Evolutionary conservation across 2,888 invertebrate species (phyloP).

Genomic region (Tetropium fuscum): DNA sequence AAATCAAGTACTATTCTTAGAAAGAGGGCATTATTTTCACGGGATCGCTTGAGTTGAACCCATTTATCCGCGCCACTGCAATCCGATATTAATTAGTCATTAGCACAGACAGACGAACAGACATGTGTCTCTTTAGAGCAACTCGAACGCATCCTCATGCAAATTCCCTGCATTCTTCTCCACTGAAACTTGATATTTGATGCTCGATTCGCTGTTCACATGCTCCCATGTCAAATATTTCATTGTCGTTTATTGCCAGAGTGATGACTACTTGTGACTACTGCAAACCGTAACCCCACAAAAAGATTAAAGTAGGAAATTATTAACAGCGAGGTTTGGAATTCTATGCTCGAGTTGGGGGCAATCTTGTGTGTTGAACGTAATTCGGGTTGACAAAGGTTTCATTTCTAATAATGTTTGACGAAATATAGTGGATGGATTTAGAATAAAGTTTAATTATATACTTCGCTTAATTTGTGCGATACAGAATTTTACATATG

Average conservation of each 20-base stretch:
- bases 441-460: constrained; percentile 5
- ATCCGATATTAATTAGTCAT: constrained; percentile 46
- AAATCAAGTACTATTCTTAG: no score
- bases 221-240: constrained; percentile 37
- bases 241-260: constrained; percentile 31
- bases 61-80: constrained; percentile 2
- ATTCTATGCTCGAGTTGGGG: constrained; percentile 15
- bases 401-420: constrained; percentile 3
- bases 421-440: constrained; percentile 1
- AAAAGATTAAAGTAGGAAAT: constrained; percentile 9
- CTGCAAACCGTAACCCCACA: neutral
- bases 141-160: constrained; percentile 41
- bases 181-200: constrained; percentile 38
- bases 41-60: no score
- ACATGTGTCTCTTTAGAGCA: constrained; percentile 42
- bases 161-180: constrained; percentile 45
- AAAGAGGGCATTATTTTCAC: no score
- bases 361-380: constrained; percentile 1
- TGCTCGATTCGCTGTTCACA: constrained; percentile 29
- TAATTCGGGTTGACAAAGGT: constrained; percentile 12
- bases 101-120: constrained; percentile 45
- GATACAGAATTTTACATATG: no score
- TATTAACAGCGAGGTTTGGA: constrained; percentile 12
- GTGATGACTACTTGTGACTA: constrained; percentile 10
- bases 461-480: no score